phyloP scores from a whole-genome alignment of 2,113 vertebrate species.

The Atherinomorus stipes region DNA sequence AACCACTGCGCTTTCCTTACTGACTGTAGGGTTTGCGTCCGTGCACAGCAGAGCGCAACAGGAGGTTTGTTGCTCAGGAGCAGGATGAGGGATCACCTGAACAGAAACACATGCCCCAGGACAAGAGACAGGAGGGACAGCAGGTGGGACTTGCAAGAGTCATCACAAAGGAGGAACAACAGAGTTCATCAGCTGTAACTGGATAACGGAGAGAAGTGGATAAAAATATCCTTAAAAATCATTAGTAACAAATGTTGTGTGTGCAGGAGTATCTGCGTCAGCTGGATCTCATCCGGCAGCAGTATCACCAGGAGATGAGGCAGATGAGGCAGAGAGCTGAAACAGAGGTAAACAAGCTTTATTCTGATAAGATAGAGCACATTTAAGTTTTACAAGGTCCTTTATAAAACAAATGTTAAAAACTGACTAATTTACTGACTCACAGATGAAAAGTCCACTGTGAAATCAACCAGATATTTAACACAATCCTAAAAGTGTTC shows the following conservation, averaged over 20 bases:
- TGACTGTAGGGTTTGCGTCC: conserved; percentile 87
- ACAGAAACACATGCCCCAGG: conserved; percentile 40
- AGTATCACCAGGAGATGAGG: conserved; percentile 86
- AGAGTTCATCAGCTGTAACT: too few species aligned
- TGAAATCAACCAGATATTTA: too few species aligned
- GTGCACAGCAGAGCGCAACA: conserved; percentile 83
- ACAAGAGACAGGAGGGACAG: conserved; percentile 76
- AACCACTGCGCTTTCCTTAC: conserved; percentile 7
- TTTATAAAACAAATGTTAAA: too few species aligned
- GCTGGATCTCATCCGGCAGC: conserved; percentile 87
- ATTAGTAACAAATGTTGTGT: conserved; percentile 9
- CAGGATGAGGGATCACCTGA: conserved; percentile 47
- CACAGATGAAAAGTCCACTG: too few species aligned
- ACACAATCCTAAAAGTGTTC: too few species aligned
- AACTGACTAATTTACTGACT: too few species aligned
- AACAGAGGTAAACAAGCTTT: conserved; percentile 76
- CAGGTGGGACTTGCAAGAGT: conserved; percentile 66
- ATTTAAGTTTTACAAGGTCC: neutral
- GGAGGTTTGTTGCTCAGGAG: conserved; percentile 51
- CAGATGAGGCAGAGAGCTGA: conserved; percentile 83
- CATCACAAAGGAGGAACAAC: neutral
- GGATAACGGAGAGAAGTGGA: too few species aligned
- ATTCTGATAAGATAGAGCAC: neutral
- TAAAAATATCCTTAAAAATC: too few species aligned
- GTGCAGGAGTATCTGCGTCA: conserved; percentile 89